Percentiles rank a stretch among this genome's conserved stretches.
Conservation (phyloP, 2,113 vertebrate species). For the Parotia lawesii region DNA sequence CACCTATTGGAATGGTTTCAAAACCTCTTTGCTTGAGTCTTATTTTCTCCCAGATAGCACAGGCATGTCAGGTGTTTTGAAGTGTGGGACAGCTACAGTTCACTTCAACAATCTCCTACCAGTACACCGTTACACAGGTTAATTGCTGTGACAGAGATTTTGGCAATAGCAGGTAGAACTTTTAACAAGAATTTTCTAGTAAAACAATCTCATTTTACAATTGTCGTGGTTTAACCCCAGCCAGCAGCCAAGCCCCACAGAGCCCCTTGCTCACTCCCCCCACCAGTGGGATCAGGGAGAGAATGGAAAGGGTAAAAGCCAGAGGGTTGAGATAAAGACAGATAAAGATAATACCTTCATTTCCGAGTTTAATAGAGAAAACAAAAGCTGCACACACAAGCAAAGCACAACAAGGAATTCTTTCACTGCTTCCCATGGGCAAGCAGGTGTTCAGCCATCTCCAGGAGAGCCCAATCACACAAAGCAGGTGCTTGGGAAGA, state of each 20-base stretch:
- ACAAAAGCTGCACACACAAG: not conserved
- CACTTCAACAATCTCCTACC: not conserved
- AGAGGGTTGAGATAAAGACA: not conserved
- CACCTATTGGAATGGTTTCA: not conserved
- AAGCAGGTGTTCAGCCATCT: not conserved
- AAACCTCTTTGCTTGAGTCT: not conserved
- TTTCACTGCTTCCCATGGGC: not conserved
- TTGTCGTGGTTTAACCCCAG: not conserved
- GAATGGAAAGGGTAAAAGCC: not conserved
- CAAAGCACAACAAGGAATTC: not conserved
- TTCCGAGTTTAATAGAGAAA: not conserved
- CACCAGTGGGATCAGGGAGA: not conserved
- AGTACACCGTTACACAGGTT: not conserved
- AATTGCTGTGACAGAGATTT: not conserved
- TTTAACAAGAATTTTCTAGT: not conserved
- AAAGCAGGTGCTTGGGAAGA: not conserved
- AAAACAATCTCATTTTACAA: not conserved
- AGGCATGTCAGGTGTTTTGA: not conserved
- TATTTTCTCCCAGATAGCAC: not conserved
- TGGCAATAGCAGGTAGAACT: not conserved
- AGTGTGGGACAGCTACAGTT: not conserved
- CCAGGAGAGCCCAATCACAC: not conserved
- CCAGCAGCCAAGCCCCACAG: rapidly evolving
- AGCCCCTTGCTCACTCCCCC: not conserved
- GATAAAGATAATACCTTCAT: no score